These are phyloP conservation scores for Vanessa cardui DNA, from an alignment of 2,888 invertebrate species.

Conservation along the genomic window DNA sequence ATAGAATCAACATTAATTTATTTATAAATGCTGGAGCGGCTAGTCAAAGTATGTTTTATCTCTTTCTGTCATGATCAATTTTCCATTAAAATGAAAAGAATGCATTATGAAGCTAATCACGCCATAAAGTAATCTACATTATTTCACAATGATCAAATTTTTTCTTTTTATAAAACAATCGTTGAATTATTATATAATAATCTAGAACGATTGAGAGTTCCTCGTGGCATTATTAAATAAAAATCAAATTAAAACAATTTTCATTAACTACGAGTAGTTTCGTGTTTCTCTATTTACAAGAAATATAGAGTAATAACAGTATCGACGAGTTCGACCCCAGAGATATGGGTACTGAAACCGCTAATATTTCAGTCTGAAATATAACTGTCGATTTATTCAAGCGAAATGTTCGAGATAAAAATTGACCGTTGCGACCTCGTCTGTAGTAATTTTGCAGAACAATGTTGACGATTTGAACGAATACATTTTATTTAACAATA, in stretches of 20 bases:
- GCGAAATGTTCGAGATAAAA: conserved; percentile 68
- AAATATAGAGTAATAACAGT: conserved; percentile 62
- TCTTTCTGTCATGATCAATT: too few species aligned
- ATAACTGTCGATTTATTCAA: conserved; percentile 66
- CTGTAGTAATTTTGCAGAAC: conserved; percentile 50
- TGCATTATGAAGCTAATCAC: too few species aligned
- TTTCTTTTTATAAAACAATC: too few species aligned
- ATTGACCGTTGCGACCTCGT: conserved; percentile 54
- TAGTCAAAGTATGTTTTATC: too few species aligned
- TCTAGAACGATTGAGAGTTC: too few species aligned
- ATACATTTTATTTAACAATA: conserved; percentile 4
- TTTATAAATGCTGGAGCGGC: too few species aligned
- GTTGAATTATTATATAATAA: too few species aligned
- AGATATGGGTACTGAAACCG: conserved; percentile 63
- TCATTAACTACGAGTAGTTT: background rate
- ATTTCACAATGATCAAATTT: too few species aligned
- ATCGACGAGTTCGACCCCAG: conserved; percentile 51
- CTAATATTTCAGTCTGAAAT: conserved; percentile 70
- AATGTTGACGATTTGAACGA: conserved; percentile 10
- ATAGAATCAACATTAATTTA: too few species aligned
- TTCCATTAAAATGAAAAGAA: too few species aligned
- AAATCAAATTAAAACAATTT: background rate
- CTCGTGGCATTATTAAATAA: background rate
- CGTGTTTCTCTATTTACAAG: conserved; percentile 44
- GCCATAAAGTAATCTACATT: too few species aligned